phyloP scores from a whole-genome alignment of 2,888 invertebrate species.

The Alsophila aescularia region DNA sequence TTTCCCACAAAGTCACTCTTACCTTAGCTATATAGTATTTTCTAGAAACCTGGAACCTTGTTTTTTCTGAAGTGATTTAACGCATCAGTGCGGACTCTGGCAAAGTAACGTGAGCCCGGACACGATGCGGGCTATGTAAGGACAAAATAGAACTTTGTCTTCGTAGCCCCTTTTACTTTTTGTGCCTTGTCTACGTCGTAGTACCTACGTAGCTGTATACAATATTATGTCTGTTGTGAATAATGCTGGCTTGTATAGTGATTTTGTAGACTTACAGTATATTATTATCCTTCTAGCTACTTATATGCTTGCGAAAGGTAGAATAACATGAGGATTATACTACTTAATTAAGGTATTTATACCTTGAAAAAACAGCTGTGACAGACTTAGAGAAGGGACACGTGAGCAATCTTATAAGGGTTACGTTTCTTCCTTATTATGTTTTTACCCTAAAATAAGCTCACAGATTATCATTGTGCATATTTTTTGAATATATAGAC shows the following conservation, averaged over 20 bases:
- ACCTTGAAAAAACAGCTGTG: no score
- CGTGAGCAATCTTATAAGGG: no score
- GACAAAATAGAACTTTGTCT: conserved; percentile 33
- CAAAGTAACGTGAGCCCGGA: conserved; percentile 31
- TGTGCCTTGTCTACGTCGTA: conserved; percentile 30
- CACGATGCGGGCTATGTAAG: conserved; percentile 34
- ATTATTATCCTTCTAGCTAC: not conserved
- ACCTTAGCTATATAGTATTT: not conserved
- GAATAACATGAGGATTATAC: not conserved
- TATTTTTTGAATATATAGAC: no score
- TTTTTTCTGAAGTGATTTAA: conserved; percentile 29
- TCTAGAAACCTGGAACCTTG: not conserved
- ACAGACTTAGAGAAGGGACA: no score
- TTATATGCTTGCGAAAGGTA: not conserved
- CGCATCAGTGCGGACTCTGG: conserved; percentile 25
- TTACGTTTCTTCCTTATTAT: no score
- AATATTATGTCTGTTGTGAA: not conserved
- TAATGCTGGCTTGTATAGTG: not conserved
- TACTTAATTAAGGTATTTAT: not conserved
- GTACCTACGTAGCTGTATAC: conserved; percentile 9
- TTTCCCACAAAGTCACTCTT: not conserved
- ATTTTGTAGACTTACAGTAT: not conserved
- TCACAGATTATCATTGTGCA: no score
- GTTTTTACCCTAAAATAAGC: no score
- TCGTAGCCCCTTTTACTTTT: conserved; percentile 24